Base-by-base conservation (phyloP, 2,888 invertebrate genomes). In the Elmis aenea region DNA sequence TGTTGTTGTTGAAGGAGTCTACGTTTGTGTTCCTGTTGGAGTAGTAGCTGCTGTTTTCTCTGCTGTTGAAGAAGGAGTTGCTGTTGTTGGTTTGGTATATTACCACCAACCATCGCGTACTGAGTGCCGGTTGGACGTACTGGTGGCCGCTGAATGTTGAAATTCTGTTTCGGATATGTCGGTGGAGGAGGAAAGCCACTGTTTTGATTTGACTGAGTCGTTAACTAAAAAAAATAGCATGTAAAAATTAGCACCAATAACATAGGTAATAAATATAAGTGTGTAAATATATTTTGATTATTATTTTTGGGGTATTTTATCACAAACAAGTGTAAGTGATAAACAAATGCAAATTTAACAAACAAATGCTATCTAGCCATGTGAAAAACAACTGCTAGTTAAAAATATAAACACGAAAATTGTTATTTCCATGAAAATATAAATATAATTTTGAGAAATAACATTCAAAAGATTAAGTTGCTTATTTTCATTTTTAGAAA, bases 1-100 rank as follows among this genome's bases (percentile, higher is more conserved):
- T 83, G 83, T 64, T 90, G 89, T 62, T 81, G 79, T 52, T 84
- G 83, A 56, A 89, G 67, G 53, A 88, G 69, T 6, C 88, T 76
- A 51, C 81, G 79, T 54, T 82, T 81, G 46, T 83, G 76, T 36
- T 71, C 66, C 35, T 61, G 59, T 38, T 65, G 64, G 30, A 64
- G 58, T 35, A 61, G 62, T 27, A 58, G 50, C 33, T 60, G 50
- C 46, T 62, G 55, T 33, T 59, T 61, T 10, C 54, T 53, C 36
- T 63, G 70, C 52, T 75, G 75, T 21, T 75, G 73, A 50, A 74
- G 73, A 26, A 73, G 59, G 35, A 70, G 60, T 42, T 67, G 59
- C 49, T 70, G 62, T 44, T 61, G 51, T 44, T 66, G 61, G 35
- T 46, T 20, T 13, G 36, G 45, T 39, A 45, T 42, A 24, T 38